Evolutionary conservation across 1,140 invertebrate species (phyloP).

Genomic region (Marisa cornuarietis): DNA sequence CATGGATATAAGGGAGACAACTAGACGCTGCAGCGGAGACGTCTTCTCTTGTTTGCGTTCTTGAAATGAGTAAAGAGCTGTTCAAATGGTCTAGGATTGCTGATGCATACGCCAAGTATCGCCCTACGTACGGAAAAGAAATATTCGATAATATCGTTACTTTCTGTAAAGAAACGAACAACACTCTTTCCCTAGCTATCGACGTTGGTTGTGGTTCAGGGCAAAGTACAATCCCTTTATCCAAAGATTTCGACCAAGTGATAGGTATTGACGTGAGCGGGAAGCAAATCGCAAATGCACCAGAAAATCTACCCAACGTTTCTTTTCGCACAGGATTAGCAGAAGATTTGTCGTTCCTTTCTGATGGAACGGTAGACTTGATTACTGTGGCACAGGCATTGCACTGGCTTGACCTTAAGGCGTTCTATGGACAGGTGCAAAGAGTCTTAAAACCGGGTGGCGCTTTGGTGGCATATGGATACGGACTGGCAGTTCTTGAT

Average conservation of each 20-base stretch:
- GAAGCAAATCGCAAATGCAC: constrained; percentile 44
- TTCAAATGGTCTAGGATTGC: constrained; percentile 34
- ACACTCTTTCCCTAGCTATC: constrained; percentile 34
- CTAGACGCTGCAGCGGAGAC: no score
- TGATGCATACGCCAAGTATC: constrained; percentile 57
- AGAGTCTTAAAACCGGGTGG: constrained; percentile 63
- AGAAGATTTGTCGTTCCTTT: constrained; percentile 55
- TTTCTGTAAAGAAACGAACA: constrained; percentile 51
- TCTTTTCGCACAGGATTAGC: constrained; percentile 57
- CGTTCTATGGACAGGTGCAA: constrained; percentile 66
- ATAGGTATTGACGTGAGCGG: constrained; percentile 46
- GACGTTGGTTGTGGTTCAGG: constrained; percentile 70
- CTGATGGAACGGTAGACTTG: constrained; percentile 60
- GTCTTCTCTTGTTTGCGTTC: no score
- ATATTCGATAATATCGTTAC: constrained; percentile 53
- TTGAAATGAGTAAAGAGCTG: background rate
- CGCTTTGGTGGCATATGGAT: constrained; percentile 64
- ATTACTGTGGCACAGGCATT: constrained; percentile 64
- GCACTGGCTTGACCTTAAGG: constrained; percentile 68
- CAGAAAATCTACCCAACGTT: constrained; percentile 30
- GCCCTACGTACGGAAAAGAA: constrained; percentile 54
- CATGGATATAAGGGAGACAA: no score
- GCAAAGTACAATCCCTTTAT: constrained; percentile 65
- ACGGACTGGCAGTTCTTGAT: constrained; percentile 28
- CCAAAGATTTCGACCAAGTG: constrained; percentile 58